Base-by-base conservation (phyloP, 2,113 vertebrate genomes). In the Hyperopisus bebe region DNA sequence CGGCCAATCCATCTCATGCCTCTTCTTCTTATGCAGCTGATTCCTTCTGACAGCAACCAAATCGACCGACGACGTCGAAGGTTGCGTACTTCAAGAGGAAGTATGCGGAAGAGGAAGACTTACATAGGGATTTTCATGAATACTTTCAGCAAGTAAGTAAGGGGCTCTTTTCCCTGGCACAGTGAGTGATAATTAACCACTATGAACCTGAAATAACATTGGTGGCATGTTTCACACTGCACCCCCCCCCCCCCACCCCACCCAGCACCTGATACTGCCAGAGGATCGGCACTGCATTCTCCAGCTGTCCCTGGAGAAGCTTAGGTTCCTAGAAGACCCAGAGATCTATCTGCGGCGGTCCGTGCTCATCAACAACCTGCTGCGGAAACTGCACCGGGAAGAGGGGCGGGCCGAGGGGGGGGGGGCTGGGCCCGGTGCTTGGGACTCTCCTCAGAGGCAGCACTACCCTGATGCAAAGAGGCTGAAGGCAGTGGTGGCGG, bases 81-180 rank as follows among this genome's bases (percentile, higher is more conserved):
- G 97, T 99, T 96, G 98, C 98, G 90, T 99, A 99, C 94, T 99
- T 99, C 96, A 99, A 99, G 98, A 97, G 98, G 93, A 99, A 99
- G 96, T 99, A 99, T 99, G 98, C 98, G 97, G 97, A 98, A 97
- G 98, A 99, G 95, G 98, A 99, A 97, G 97, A 98, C 97, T 93
- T 98, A 96, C 98, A 97, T 94, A 94, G 97, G 96, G 95, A 96
- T 96, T 97, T 96, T 96, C 97, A 95, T 93, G 97, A 97, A 95
- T 98, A 97, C 97, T 97, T 97, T 97, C 97, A 97, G 97, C 98
- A 98, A 98, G 98, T 99, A 95, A 93, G 95, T 70, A n/a, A 10
- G 9, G 88, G n/a, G 39, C 44, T 83, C 88, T 31, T 42, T 6
- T 66, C 27, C 53, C 8, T 82, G 24, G 6, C 31, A 47, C 39